Evolutionary conservation across 2,113 vertebrate species (phyloP).

Genomic region (Leptocoma aspasia): DNA sequence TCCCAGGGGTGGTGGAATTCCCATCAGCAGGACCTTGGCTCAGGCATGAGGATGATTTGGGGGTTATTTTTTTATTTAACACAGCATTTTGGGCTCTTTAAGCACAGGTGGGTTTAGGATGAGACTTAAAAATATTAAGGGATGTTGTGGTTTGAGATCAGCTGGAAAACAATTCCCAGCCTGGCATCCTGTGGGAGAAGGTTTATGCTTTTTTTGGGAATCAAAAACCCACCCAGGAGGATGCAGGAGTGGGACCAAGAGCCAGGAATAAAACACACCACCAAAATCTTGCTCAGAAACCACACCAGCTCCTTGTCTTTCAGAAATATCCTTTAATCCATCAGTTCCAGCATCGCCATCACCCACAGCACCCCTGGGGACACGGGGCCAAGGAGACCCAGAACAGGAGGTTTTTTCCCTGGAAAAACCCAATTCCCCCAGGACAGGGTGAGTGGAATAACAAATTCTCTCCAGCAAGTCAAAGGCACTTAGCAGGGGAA

Average conservation of each 20-base stretch:
- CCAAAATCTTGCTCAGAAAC: neutral
- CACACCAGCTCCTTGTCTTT: neutral
- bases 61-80: accelerated
- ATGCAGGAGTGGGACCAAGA: neutral
- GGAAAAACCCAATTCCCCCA: neutral
- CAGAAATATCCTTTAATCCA: neutral
- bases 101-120: neutral
- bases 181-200: accelerated
- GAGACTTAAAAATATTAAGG: accelerated
- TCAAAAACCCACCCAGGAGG: neutral
- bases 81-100: neutral
- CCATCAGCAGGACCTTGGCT: accelerated
- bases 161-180: neutral
- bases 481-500: slow-evolving; percentile 9
- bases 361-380: neutral
- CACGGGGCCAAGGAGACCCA: neutral
- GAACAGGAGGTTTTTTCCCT: neutral
- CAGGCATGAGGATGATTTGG: neutral
- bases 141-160: neutral
- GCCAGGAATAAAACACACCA: neutral
- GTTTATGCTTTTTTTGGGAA: neutral
- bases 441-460: neutral
- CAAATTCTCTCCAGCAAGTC: neutral
- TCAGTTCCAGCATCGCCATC: neutral
- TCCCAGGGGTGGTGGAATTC: neutral